A percentile compares a stretch with the other conserved stretches of the same genome.
phyloP scores from a whole-genome alignment of 2,797 vertebrate species.

The Myripristis jacobus region DNA sequence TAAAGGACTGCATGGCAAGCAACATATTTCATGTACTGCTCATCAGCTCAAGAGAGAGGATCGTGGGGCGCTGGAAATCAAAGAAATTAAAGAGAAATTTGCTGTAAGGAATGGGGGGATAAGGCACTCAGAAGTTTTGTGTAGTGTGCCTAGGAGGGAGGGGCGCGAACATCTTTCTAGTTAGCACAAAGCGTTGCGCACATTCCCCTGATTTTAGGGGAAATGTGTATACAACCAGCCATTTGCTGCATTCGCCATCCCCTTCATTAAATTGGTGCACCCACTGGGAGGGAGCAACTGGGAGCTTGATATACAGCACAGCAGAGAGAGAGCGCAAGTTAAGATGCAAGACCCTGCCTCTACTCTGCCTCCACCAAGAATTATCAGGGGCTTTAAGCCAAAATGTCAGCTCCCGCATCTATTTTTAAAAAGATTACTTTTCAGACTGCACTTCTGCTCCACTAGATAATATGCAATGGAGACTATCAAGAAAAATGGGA shows the following conservation, averaged over 20 bases:
- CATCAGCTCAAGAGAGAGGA: too few species aligned
- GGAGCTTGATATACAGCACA: slow-evolving; percentile 5
- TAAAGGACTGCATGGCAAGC: too few species aligned
- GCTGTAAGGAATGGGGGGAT: not conserved
- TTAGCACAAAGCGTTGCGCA: not conserved
- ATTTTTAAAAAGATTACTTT: slow-evolving; percentile 39
- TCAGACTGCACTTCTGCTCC: slow-evolving; percentile 7
- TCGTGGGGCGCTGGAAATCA: not conserved
- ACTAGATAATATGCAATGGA: not conserved
- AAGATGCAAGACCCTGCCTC: slow-evolving; percentile 36
- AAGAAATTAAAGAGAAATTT: not conserved
- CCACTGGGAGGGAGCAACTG: slow-evolving; percentile 29
- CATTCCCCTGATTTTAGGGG: slow-evolving; percentile 18
- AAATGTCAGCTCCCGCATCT: slow-evolving; percentile 33
- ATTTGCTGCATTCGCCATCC: slow-evolving; percentile 30
- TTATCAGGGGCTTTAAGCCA: slow-evolving; percentile 31
- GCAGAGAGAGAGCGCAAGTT: slow-evolving; percentile 55
- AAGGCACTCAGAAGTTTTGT: not conserved
- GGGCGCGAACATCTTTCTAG: too few species aligned
- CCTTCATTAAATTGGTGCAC: slow-evolving; percentile 42
- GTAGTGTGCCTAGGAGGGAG: not conserved
- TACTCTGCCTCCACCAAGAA: slow-evolving; percentile 18
- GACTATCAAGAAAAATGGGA: not conserved
- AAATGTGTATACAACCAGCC: slow-evolving; percentile 13
- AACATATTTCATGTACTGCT: too few species aligned